These are phyloP conservation scores for Drosophila cognata DNA, from an alignment of 2,888 invertebrate species.

Conservation along the genomic window DNA sequence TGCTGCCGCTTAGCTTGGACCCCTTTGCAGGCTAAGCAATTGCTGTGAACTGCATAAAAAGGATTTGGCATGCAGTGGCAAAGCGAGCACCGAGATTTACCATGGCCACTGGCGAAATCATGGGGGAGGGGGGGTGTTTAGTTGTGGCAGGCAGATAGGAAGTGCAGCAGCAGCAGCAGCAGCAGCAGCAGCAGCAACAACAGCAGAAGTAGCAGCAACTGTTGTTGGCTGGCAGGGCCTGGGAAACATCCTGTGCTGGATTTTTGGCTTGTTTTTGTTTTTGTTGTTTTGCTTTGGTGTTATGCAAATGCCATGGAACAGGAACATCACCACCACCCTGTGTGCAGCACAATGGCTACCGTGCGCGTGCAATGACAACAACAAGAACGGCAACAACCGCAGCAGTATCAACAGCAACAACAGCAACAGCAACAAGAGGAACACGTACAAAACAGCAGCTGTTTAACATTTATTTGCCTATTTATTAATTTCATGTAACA, in stretches of 20 bases:
- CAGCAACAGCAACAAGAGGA: constrained; percentile 55
- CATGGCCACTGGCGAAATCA: constrained; percentile 22
- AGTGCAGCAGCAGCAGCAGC: constrained; percentile 36
- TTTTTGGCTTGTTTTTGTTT: constrained; percentile 47
- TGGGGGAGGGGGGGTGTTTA: neutral
- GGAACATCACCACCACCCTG: constrained; percentile 71
- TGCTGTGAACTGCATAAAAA: constrained; percentile 71
- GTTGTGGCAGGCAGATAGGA: constrained; percentile 41
- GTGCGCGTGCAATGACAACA: constrained; percentile 75
- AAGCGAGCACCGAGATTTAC: constrained; percentile 34
- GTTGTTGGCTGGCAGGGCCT: constrained; percentile 46
- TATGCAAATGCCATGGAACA: constrained; percentile 68
- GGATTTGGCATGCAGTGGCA: constrained; percentile 79
- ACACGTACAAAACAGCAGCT: constrained; percentile 81
- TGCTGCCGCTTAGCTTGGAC: constrained; percentile 45
- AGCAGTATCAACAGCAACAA: constrained; percentile 14
- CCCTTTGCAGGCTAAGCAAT: constrained; percentile 52
- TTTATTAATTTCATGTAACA: constrained; percentile 81
- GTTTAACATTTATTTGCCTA: constrained; percentile 80
- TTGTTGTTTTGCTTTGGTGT: constrained; percentile 54
- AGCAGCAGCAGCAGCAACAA: constrained; percentile 18
- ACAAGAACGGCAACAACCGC: constrained; percentile 13
- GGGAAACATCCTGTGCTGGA: constrained; percentile 60
- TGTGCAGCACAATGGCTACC: constrained; percentile 78
- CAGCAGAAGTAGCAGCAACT: constrained; percentile 25